A percentile compares a stretch with the other conserved stretches of the same genome.
Evolutionary conservation across 2,797 vertebrate species (phyloP).

Genomic region (Catharus ustulatus): DNA sequence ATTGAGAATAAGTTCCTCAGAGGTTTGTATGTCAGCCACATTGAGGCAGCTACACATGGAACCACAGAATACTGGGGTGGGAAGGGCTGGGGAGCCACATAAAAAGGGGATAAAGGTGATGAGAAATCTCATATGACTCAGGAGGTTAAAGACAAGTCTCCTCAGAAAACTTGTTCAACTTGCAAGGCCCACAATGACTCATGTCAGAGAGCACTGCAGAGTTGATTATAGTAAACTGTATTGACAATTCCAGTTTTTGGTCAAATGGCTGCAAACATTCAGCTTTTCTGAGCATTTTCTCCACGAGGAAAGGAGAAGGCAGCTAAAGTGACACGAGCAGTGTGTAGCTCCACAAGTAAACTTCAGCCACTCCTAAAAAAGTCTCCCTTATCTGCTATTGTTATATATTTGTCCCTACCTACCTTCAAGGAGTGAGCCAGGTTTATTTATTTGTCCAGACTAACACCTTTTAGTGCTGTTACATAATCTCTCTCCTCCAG

Average conservation of each 20-base stretch:
- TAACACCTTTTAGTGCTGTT: neutral
- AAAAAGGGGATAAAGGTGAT: neutral
- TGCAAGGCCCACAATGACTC: neutral
- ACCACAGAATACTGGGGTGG: neutral
- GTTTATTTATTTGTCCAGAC: conserved; percentile 28
- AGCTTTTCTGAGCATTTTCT: neutral
- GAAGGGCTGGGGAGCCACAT: neutral
- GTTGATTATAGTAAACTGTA: neutral
- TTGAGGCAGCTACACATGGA: neutral
- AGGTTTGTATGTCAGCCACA: neutral
- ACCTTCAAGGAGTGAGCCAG: neutral
- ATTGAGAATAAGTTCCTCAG: neutral
- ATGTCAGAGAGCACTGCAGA: neutral
- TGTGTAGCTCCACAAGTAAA: neutral
- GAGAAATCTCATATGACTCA: neutral
- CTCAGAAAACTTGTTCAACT: neutral
- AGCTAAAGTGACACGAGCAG: neutral
- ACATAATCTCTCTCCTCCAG: neutral
- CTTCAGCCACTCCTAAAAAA: neutral
- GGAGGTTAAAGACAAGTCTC: neutral
- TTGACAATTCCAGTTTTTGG: neutral
- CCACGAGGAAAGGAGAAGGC: neutral
- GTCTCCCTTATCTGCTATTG: neutral
- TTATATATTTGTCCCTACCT: neutral
- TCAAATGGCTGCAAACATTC: neutral